Conservation (phyloP, 2,113 vertebrate species). For the Mola mola region DNA sequence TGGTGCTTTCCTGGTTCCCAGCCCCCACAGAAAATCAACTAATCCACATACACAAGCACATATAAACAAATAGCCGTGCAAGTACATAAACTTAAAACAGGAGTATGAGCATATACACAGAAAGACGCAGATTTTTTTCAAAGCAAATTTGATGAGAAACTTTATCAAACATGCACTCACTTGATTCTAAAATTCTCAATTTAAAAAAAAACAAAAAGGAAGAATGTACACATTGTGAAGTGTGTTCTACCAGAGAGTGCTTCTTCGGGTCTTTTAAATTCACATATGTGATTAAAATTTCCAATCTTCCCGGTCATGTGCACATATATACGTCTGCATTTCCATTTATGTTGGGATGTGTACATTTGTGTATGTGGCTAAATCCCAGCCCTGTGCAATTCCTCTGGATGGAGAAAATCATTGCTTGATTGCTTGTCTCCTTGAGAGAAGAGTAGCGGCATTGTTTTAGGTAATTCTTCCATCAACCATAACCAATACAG, state of each 20-base stretch:
- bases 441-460: slow-evolving; percentile 55
- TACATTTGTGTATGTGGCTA: slow-evolving; percentile 19
- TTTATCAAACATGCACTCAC: background rate
- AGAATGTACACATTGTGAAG: too few relatives aligned
- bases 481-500: slow-evolving; percentile 33
- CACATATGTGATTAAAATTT: too few relatives aligned
- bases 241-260: too few relatives aligned
- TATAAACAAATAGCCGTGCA: background rate
- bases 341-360: slow-evolving; percentile 2
- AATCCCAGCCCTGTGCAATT: slow-evolving; percentile 31
- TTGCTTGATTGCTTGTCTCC: slow-evolving; percentile 62
- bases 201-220: too few relatives aligned
- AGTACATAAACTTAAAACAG: background rate
- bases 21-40: slow-evolving; percentile 26
- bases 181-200: too few relatives aligned
- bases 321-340: background rate
- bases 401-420: slow-evolving; percentile 45
- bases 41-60: slow-evolving; percentile 1
- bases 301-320: too few relatives aligned
- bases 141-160: background rate
- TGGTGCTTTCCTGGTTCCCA: slow-evolving; percentile 30
- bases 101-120: background rate
- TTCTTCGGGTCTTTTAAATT: too few relatives aligned
- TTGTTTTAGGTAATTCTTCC: slow-evolving; percentile 63
- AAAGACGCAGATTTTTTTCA: background rate